Percentiles rank a stretch among this genome's conserved stretches.
Evolutionary conservation across 1,140 invertebrate species (phyloP).

Genomic region (Euura lappo): DNA sequence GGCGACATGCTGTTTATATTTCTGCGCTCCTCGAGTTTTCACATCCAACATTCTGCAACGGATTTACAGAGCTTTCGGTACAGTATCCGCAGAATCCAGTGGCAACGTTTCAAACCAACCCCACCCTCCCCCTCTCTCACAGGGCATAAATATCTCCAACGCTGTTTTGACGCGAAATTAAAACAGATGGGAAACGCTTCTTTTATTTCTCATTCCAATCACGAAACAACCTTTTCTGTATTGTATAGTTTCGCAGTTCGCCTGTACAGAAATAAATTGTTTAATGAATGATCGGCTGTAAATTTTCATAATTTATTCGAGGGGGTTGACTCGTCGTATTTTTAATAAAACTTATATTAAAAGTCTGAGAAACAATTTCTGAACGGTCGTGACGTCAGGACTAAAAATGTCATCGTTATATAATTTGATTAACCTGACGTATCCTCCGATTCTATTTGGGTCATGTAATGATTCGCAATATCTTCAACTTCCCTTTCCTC

Average conservation of each 20-base stretch:
- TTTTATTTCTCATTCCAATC: slow-evolving; percentile 4
- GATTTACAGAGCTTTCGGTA: not conserved
- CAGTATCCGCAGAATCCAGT: too few relatives aligned
- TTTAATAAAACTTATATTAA: too few relatives aligned
- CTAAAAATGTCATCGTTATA: too few relatives aligned
- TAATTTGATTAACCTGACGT: too few relatives aligned
- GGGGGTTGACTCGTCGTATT: too few relatives aligned
- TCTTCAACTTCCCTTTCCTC: too few relatives aligned
- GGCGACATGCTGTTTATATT: slow-evolving; percentile 14
- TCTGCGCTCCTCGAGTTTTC: slow-evolving; percentile 8
- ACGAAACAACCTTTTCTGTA: not conserved
- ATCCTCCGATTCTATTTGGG: too few relatives aligned
- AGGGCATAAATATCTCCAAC: slow-evolving; percentile 13
- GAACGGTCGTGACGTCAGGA: too few relatives aligned
- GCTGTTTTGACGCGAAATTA: slow-evolving; percentile 8
- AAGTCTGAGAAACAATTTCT: too few relatives aligned
- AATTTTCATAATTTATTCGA: not conserved
- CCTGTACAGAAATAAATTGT: not conserved
- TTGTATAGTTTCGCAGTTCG: not conserved
- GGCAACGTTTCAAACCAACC: not conserved
- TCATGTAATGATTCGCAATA: too few relatives aligned
- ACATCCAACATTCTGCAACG: not conserved
- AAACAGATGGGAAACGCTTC: slow-evolving; percentile 8
- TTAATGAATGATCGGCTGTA: not conserved
- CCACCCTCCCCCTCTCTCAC: not conserved